A percentile compares a stretch with the other conserved stretches of the same genome.
These are phyloP conservation scores for Diachrysia chrysitis DNA, from an alignment of 2,888 invertebrate species.

Conservation along the genomic window DNA sequence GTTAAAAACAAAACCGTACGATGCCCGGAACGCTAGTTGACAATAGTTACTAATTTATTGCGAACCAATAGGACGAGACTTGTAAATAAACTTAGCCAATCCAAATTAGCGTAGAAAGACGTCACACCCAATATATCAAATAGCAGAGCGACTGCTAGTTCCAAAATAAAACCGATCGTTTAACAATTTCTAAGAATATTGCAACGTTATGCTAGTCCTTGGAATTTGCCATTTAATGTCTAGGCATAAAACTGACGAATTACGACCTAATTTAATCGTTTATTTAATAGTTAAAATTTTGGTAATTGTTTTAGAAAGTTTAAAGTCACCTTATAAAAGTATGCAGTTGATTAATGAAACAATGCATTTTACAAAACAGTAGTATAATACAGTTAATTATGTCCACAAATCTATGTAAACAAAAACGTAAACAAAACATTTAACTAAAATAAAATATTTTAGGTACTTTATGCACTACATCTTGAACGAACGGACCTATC, in stretches of 20 bases:
- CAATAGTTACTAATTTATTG: not conserved
- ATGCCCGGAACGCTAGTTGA: too few species aligned
- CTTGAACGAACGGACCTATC: too few species aligned
- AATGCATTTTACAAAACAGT: too few species aligned
- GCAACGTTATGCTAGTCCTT: conserved; percentile 7
- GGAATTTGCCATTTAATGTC: conserved; percentile 10
- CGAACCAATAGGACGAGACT: not conserved
- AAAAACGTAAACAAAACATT: too few species aligned
- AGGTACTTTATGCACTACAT: too few species aligned
- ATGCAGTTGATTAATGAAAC: not conserved
- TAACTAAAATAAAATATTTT: too few species aligned
- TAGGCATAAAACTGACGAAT: conserved; percentile 6
- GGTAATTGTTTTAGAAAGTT: not conserved
- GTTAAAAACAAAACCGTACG: too few species aligned
- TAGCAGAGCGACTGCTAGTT: not conserved
- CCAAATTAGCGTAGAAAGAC: not conserved
- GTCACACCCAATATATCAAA: not conserved
- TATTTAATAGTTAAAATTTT: not conserved
- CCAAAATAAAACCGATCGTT: conserved; percentile 11
- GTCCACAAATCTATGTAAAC: too few species aligned
- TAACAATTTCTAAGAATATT: conserved; percentile 15
- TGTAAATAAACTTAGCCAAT: not conserved
- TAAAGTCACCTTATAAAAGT: not conserved
- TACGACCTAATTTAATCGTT: conserved; percentile 7
- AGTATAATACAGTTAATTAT: too few species aligned